These are phyloP conservation scores for Lithophane ornitopus DNA, from an alignment of 2,888 invertebrate species.

Conservation along the genomic window DNA sequence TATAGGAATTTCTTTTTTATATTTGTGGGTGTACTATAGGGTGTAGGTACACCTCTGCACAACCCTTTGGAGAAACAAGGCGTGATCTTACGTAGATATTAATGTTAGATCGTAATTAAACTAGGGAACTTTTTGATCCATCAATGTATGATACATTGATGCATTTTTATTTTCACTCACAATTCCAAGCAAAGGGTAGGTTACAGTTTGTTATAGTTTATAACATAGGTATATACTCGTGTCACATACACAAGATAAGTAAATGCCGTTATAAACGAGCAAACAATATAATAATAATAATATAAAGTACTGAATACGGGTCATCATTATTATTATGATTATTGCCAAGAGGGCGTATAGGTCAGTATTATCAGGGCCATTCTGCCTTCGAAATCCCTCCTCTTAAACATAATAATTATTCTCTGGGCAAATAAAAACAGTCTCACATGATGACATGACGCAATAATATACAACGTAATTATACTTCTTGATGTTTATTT, in stretches of 20 bases:
- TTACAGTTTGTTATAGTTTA: neutral
- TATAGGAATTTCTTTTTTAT: too few species aligned
- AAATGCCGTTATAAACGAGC: conserved; percentile 1
- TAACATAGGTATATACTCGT: neutral
- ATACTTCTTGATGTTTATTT: neutral
- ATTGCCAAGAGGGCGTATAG: conserved; percentile 66
- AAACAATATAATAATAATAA: conserved; percentile 41
- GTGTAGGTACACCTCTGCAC: neutral
- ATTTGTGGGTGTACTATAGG: too few species aligned
- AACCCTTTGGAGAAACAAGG: neutral
- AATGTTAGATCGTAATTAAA: neutral
- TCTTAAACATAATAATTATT: conserved; percentile 17
- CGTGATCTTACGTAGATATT: neutral
- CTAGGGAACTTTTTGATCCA: neutral
- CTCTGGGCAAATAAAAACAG: conserved; percentile 61
- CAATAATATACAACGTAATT: conserved; percentile 51
- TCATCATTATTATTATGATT: conserved; percentile 65
- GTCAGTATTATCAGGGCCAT: conserved; percentile 76
- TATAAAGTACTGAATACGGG: conserved; percentile 43
- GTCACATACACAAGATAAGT: conserved; percentile 22
- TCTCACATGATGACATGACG: conserved; percentile 69
- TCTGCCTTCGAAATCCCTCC: conserved; percentile 58
- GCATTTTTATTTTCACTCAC: neutral
- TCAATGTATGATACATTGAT: neutral
- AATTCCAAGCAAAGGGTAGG: neutral